These are phyloP conservation scores for Hyperopisus bebe DNA, from an alignment of 2,113 vertebrate genomes.

Conservation along the genomic window DNA sequence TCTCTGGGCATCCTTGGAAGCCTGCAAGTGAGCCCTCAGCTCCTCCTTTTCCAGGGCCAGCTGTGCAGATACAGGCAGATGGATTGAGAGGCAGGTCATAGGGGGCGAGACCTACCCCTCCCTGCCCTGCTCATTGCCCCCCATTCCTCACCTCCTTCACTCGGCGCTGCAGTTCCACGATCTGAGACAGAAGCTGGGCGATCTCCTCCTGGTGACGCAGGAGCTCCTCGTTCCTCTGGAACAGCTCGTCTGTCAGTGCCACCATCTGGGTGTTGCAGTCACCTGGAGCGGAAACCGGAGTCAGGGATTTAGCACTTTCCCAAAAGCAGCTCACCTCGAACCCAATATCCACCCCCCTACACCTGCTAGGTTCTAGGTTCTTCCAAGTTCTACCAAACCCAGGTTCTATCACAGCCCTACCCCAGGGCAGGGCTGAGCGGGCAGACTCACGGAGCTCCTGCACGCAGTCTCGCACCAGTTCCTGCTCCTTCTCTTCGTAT, in stretches of 20 bases:
- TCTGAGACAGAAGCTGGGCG: conserved; percentile 85
- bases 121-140: too few relatives aligned
- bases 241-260: conserved; percentile 78
- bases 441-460: conserved; percentile 87
- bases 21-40: conserved; percentile 86
- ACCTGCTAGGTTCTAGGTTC: not conserved
- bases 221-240: conserved; percentile 83
- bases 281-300: conserved; percentile 51
- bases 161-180: conserved; percentile 87
- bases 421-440: not conserved
- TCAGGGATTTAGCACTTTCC: not conserved
- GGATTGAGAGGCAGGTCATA: not conserved
- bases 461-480: conserved; percentile 92
- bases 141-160: conserved; percentile 71
- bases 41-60: conserved; percentile 94
- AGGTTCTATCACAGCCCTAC: not conserved
- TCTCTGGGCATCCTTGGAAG: conserved; percentile 91
- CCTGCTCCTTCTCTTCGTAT: conserved; percentile 93
- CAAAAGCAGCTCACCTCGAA: not conserved
- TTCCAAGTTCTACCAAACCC: not conserved
- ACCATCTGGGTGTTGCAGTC: conserved; percentile 91
- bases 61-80: conserved; percentile 56
- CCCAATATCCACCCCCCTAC: not conserved
- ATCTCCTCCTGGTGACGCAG: conserved; percentile 91
- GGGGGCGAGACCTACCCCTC: too few relatives aligned